phyloP scores from a whole-genome alignment of 2,888 invertebrate genomes.

The Eupithecia pulchellata region DNA sequence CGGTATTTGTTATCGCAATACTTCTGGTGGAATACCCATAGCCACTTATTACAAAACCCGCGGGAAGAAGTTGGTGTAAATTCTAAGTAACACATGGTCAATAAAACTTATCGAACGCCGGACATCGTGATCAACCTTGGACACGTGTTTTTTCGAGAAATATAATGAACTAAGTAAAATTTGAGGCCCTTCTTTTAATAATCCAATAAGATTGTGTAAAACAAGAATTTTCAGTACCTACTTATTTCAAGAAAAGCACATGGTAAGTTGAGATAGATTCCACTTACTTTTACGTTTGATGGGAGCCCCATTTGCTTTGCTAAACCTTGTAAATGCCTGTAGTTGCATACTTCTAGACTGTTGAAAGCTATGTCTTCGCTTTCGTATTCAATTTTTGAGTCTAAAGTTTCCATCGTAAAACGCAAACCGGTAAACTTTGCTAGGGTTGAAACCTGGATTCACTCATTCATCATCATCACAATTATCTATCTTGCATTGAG shows the following conservation, averaged over 20 bases:
- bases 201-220: background rate
- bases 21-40: background rate
- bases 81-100: background rate
- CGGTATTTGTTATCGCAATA: no score
- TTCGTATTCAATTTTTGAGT: constrained; percentile 16
- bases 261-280: background rate
- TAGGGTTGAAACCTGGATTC: background rate
- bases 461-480: background rate
- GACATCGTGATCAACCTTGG: no score
- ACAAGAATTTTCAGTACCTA: background rate
- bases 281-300: constrained; percentile 67
- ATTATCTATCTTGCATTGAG: background rate
- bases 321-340: constrained; percentile 67
- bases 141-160: background rate
- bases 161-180: background rate
- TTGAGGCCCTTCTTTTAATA: background rate
- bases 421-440: background rate
- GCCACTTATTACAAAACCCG: background rate
- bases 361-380: constrained; percentile 27
- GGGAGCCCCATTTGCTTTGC: constrained; percentile 70
- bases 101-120: background rate
- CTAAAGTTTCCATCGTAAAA: background rate
- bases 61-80: background rate
- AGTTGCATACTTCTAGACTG: constrained; percentile 56
- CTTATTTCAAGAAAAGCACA: background rate